These are phyloP conservation scores for Caloenas nicobarica DNA, from an alignment of 2,113 vertebrate genomes.

Conservation along the genomic window DNA sequence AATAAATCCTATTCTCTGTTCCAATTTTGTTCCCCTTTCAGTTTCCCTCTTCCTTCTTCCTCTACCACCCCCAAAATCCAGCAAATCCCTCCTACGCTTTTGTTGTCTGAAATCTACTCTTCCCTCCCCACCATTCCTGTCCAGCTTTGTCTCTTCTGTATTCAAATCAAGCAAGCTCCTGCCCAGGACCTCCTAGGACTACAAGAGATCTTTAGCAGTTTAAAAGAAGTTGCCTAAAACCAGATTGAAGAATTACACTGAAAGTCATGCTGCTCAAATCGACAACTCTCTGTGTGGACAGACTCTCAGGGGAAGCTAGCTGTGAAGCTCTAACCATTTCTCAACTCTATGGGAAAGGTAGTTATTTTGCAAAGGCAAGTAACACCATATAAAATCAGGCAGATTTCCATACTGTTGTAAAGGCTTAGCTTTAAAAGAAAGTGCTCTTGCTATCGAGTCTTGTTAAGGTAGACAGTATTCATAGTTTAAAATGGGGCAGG, in stretches of 20 bases:
- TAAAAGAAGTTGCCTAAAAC: neutral
- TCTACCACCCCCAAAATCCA: neutral
- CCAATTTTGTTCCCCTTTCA: neutral
- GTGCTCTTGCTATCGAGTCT: neutral
- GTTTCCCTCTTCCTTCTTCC: neutral
- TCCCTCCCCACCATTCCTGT: neutral
- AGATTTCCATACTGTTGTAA: neutral
- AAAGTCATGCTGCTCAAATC: neutral
- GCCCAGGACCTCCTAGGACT: neutral
- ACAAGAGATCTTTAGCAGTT: neutral
- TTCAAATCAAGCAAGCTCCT: neutral
- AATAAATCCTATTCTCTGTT: neutral
- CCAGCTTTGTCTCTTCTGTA: neutral
- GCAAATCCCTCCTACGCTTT: neutral
- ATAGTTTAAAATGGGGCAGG: neutral
- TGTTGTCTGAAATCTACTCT: neutral
- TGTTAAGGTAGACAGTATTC: neutral
- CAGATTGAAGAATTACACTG: neutral
- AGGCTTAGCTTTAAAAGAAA: neutral
- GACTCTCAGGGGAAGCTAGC: neutral
- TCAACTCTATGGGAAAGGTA: neutral
- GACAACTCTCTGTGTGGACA: neutral
- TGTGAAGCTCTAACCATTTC: neutral
- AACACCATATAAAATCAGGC: neutral
- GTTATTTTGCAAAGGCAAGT: neutral